Base-by-base conservation (phyloP, 1,140 invertebrate species). In the Cydia fagiglandana region DNA sequence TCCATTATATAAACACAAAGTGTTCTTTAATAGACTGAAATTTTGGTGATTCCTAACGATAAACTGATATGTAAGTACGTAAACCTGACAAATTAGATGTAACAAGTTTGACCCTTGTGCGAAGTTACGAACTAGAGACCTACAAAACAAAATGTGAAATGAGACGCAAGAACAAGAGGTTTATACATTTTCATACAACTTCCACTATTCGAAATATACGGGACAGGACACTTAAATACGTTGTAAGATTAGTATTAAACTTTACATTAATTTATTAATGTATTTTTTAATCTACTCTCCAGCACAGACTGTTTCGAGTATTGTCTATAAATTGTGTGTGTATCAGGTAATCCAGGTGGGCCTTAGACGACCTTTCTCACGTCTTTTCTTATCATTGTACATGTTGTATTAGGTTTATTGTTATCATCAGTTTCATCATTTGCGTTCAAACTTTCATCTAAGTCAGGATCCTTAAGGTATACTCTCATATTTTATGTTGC, bases 301-400 rank as follows among this genome's bases (percentile, higher is more conserved):
- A 81, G 81, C 81, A 50, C 79, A 79, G 81, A 74, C 73, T 75
- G 64, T 77, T 68, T 81, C 73, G 73, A 56, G 30, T 75, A 17
- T 24, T 77, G 34, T 70, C 68, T 53, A 38, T 68, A 24, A 17
- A 41, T 77, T 74, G 61, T 77, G 45, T 79, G 74, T 56, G 70
- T 73, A 50, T 76, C 79, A 83, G 81, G 80, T 81, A 83, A 83
- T 20, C 56, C 75, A 83, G 81, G 81, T 83, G 81, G 81, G 81
- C 78, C 41, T 24, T 73, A 30, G 1, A 24, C n/a, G 73, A 20
- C 41, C 20, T 45, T 68, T 13, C 9, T n/a, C 15, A 70, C 45
- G 4, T 38, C n/a, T 41, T 17, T 70, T 41, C 15, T 70, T 34
- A 34, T 68, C n/a, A 20, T 70, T 70, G 9, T 41, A 2, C 34